Evolutionary conservation across 2,113 vertebrate genomes (phyloP), one percentile per base, ranked within the genome.

Genomic region (Probosciger aterrimus): DNA sequence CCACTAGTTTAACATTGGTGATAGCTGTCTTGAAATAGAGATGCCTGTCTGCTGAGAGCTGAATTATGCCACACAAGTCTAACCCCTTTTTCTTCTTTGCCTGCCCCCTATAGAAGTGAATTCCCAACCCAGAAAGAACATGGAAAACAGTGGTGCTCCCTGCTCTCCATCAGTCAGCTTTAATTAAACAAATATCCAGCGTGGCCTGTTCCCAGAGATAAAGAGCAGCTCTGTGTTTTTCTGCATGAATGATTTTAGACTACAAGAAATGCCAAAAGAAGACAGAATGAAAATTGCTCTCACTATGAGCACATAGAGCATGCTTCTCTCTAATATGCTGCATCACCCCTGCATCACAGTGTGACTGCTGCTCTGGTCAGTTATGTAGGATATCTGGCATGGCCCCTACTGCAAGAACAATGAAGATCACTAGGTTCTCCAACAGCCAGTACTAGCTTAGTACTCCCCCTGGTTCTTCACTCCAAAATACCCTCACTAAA

Each of bases 261-360:
- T 52, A 84, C 47, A 65, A 76, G 52, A 91, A 92, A 96, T 71
- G 64, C 76, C 73, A 86, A 82, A 91, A 75, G 33, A 52, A 93
- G 65, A 60, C 19, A 82, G 89, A 91, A 87, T 49, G 25, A 84
- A 91, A 91, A 87, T 44, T 89, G 52, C 30, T 92, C 57, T 82
- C n/a, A 23, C 39, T 44, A 27, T 0, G 9, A 50, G 30, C 43
- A 68, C 43, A 65, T 8, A 57, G 39, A 50, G 4, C 0, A 0
- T 55, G 35, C 27, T 86, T 76, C 47, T 69, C 69, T 71, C 27
- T 68, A 41, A 43, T 17, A 5, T 18, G 7, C 47, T 89, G 25
- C 65, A 68, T 64, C 35, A 76, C 6, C 33, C 19, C 23, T 73
- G 44, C 57, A 35, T 60, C 53, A 39, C 65, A 52, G 28, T 0